Base-by-base conservation (phyloP, 2,797 vertebrate species). In the Schizopygopsis pylzovi region DNA sequence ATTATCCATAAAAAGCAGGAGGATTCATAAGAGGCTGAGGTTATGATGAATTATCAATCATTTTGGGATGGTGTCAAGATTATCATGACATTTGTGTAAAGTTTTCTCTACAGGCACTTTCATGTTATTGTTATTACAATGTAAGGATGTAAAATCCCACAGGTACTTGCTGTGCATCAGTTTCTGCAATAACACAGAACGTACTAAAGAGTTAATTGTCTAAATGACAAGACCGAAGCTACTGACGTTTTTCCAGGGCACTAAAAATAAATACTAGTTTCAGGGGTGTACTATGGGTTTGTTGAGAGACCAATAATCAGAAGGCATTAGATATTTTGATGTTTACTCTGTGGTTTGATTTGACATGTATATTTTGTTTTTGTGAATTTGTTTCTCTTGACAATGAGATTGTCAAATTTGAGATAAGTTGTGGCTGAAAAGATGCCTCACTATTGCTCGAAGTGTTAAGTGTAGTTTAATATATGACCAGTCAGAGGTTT, bases 111-210 rank as follows among this genome's bases (percentile, higher is more conserved):
- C 18, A 8, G 37, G 70, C 59, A 63, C 56, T 83, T 72, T 47
- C 72, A 82, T 25, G 33, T 15, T 45, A 16, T 63, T 47, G 20
- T 18, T 81, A 65, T 41, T 71, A 81, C 15, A 80, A 77, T 88
- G 79, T 56, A 73, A 85, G 61, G n/a, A 78, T 85, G 47, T 81
- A 84, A 47, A 47, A 81, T 39, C 10, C 25, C 25, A 22, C 70
- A 52, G 47, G 85, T 73, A 63, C 65, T 89, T 61, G 18, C 56
- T 82, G 11, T n/a, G 18, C 65, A 12, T 25, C 16, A 85, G 22
- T 85, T 77, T 88, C 45, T 83, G 37, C 80, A 71, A 70, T 81
- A 54, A 72, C 15, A 41, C 7, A 88, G 87, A 82, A n/a, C 63
- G 73, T 43, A 41, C 3, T 80, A 13, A 81, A 81, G 13, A 33